phyloP scores from a whole-genome alignment of 2,888 invertebrate genomes.

The Dioctria linearis region DNA sequence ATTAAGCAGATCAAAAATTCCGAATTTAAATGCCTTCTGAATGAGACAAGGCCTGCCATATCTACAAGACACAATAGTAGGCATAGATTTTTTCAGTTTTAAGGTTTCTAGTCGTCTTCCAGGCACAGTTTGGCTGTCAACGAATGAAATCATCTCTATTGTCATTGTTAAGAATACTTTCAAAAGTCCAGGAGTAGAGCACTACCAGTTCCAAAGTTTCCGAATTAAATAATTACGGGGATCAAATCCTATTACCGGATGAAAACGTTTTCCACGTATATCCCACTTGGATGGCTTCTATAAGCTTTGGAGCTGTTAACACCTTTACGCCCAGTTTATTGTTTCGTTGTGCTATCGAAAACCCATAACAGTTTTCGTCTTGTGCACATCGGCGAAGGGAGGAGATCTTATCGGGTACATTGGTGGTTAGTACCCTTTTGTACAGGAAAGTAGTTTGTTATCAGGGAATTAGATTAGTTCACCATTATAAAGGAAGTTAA shows the following conservation, averaged over 20 bases:
- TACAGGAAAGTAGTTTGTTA: conserved; percentile 43
- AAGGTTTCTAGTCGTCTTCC: too few species aligned
- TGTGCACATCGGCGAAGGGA: conserved; percentile 11
- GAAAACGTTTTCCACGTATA: conserved; percentile 20
- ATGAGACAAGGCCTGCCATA: too few species aligned
- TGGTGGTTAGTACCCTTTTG: conserved; percentile 31
- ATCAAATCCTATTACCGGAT: conserved; percentile 42
- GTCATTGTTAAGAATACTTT: conserved; percentile 12
- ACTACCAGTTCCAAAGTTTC: conserved; percentile 11
- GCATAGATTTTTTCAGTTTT: too few species aligned
- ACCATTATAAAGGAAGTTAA: background rate
- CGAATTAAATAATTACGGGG: conserved; percentile 47
- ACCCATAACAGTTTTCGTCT: conserved; percentile 16
- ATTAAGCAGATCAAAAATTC: too few species aligned
- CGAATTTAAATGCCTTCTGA: too few species aligned
- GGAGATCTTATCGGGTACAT: conserved; percentile 36
- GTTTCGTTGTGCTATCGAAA: conserved; percentile 29
- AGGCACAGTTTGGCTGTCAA: background rate
- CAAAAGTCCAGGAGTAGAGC: conserved; percentile 1
- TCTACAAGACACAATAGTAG: too few species aligned
- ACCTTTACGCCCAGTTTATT: conserved; percentile 27
- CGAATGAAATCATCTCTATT: background rate
- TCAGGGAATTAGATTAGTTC: conserved; percentile 38
- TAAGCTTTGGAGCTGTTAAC: conserved; percentile 30
- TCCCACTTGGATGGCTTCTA: conserved; percentile 38